Percentiles rank a stretch among this genome's conserved stretches.
Conservation (phyloP, 2,113 vertebrate genomes). For the Oreochromis spilurus region DNA sequence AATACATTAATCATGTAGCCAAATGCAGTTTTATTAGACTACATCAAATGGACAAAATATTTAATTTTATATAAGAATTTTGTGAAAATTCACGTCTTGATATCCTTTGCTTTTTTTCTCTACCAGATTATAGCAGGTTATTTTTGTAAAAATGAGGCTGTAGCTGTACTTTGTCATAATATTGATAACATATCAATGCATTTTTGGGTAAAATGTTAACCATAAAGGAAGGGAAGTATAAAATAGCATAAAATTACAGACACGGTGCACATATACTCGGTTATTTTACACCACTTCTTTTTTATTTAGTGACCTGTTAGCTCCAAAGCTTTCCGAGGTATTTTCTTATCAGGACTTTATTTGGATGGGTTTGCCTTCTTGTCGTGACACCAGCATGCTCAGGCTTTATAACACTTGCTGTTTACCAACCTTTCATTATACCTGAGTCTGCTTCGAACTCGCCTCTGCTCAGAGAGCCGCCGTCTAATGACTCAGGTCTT, state of each 20-base stretch:
- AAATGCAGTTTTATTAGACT: neutral
- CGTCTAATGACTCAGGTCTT: constrained; percentile 81
- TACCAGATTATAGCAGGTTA: neutral
- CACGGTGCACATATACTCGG: neutral
- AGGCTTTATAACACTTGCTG: constrained; percentile 66
- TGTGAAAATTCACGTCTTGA: neutral
- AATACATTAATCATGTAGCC: neutral
- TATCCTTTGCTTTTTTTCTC: neutral
- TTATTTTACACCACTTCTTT: neutral
- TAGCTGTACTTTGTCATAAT: neutral
- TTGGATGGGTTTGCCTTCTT: constrained; percentile 49
- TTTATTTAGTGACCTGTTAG: constrained; percentile 40
- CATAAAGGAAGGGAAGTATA: neutral
- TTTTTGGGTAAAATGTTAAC: neutral
- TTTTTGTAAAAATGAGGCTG: neutral
- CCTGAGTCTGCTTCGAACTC: constrained; percentile 37
- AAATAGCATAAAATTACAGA: neutral
- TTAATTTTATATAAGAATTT: neutral
- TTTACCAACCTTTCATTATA: constrained; percentile 66
- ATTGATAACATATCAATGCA: neutral
- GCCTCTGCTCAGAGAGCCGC: constrained; percentile 52
- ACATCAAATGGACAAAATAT: neutral
- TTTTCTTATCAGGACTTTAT: constrained; percentile 71
- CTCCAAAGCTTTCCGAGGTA: constrained; percentile 21
- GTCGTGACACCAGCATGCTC: constrained; percentile 34